Percentiles rank a stretch among this genome's conserved stretches.
phyloP scores from a whole-genome alignment of 2,113 vertebrate genomes.

The Festucalex cinctus region DNA sequence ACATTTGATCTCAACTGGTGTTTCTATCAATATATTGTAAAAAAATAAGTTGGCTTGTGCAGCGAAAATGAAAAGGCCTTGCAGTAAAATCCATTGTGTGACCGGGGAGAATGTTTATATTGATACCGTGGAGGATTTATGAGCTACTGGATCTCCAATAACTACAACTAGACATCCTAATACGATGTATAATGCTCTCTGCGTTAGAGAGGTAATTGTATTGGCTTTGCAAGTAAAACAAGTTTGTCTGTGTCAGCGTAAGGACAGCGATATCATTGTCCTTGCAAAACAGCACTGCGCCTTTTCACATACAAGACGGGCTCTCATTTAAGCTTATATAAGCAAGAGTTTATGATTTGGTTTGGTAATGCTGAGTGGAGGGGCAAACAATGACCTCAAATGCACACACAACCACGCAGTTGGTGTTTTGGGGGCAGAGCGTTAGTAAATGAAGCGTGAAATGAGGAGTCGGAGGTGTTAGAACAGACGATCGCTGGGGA shows the following conservation, averaged over 20 bases:
- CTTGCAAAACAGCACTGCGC: conserved; percentile 47
- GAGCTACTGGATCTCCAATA: conserved; percentile 41
- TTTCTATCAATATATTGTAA: conserved; percentile 6
- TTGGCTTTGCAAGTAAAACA: conserved; percentile 55
- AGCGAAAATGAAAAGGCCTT: conserved; percentile 17
- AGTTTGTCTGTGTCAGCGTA: conserved; percentile 38
- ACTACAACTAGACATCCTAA: conserved; percentile 41
- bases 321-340: conserved; percentile 34
- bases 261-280: conserved; percentile 25
- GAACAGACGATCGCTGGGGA: conserved; percentile 62
- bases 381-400: conserved; percentile 14
- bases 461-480: conserved; percentile 65
- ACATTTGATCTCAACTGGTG: background rate
- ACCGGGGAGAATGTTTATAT: conserved; percentile 32
- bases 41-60: conserved; percentile 24
- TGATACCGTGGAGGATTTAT: conserved; percentile 46
- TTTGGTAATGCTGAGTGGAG: conserved; percentile 11
- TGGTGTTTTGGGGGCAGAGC: conserved; percentile 58
- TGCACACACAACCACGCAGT: conserved; percentile 35
- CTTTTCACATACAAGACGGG: conserved; percentile 27
- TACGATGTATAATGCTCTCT: conserved; percentile 34
- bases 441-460: conserved; percentile 68
- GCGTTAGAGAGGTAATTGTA: conserved; percentile 53
- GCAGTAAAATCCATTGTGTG: conserved; percentile 27
- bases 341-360: conserved; percentile 9